A percentile compares a stretch with the other conserved stretches of the same genome.
These are phyloP conservation scores for Enteromius fasciolatus DNA, from an alignment of 2,797 vertebrate species.

Conservation along the genomic window DNA sequence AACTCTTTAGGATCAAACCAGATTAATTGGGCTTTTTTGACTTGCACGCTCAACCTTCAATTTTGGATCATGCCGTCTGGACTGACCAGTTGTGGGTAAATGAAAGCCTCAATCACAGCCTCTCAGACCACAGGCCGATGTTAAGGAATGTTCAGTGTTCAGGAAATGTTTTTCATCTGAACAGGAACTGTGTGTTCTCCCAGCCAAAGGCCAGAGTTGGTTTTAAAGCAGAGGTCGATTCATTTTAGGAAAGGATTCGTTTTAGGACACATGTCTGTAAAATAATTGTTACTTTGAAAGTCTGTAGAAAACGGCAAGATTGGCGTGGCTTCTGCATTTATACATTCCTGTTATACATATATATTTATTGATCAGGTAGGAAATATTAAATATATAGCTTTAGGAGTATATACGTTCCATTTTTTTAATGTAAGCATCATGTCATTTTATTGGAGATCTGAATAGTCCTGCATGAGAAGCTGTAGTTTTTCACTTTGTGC, in stretches of 20 bases:
- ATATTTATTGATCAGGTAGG: not conserved
- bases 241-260: not conserved
- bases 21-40: not conserved
- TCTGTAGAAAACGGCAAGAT: not conserved
- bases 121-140: conserved; percentile 41
- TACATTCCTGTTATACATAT: not conserved
- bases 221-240: not conserved
- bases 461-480: not conserved
- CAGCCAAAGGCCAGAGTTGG: not conserved
- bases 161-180: conserved; percentile 48
- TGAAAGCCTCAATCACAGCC: conserved; percentile 25
- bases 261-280: not conserved
- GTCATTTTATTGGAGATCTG: not conserved
- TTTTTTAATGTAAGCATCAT: not conserved
- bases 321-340: not conserved
- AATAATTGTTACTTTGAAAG: not conserved
- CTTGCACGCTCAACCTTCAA: not conserved
- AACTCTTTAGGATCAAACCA: conserved; percentile 26
- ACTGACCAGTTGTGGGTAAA: conserved; percentile 17
- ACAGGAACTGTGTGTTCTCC: conserved; percentile 28
- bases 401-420: not conserved
- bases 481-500: conserved; percentile 1
- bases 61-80: conserved; percentile 32
- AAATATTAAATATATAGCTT: not conserved
- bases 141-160: conserved; percentile 48